Base-by-base conservation (phyloP, 2,888 invertebrate species). In the Drosophila prostipennis region DNA sequence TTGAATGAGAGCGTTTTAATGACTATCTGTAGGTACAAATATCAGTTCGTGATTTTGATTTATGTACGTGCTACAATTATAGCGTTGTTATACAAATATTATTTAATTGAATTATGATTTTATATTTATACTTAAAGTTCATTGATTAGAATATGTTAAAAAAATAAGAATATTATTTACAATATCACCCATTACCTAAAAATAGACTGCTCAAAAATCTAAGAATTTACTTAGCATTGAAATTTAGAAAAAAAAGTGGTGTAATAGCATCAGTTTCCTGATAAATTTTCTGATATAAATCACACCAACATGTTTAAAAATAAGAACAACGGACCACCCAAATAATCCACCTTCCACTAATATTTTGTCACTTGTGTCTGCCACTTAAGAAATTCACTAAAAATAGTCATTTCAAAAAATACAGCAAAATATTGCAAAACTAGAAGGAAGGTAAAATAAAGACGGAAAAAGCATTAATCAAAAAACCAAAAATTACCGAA, bases 401-500 rank as follows among this genome's bases (percentile, higher is more conserved):
- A 59, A 43, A 58, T 69, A 69, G 11, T 23, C 16, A 14, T 37
- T 51, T 39, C 32, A 45, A 55, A 56, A 58, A 26, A 58, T 1
- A 1, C 36, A 11, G 13, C n/a, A 36, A 42, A 39, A 32, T 39
- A 72, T 56, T 73, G 73, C 67, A 67, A 67, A 63, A 61, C 46
- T 32, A 26, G 13, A 48, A 49, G 13, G 36, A 26, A 60, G 19
- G 34, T 32, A 5, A 53, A 53, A 53, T 43, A 8, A 48, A 61
- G 34, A 39, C 36, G 2, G 40, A 51, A 39, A 55, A 58, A 42
- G 51, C 65, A 73, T 73, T 73, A 73, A 73, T 73, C 74, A 73
- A 73, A 39, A 5, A 37, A 46, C 32, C 71, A 80, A 73, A 77
- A 72, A 71, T 59, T 63, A 77, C 63, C 68, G 67, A 72, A 72